Evolutionary conservation across 2,113 vertebrate genomes (phyloP), one percentile per base, ranked within the genome.

Genomic region (Scalopus aquaticus): DNA sequence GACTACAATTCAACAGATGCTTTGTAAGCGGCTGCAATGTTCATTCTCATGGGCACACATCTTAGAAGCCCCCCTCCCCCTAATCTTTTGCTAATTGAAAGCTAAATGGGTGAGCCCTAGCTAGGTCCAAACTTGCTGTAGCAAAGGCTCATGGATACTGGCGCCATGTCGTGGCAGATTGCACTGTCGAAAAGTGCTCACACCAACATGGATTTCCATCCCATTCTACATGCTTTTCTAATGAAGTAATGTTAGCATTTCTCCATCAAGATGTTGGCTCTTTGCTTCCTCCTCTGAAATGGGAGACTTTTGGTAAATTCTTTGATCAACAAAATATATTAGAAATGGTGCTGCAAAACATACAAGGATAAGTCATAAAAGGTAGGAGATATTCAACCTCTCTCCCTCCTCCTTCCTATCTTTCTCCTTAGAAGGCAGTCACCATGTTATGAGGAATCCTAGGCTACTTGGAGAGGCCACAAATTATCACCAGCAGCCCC

Each of bases 1-100:
- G 95, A 97, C 88, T 20, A 56, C 51, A 92, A 70, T 51, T 96
- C 76, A 96, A 9, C 15, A 82, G 72, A 54, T 49, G 86, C 80
- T 93, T 93, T 69, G 32, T 73, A 65, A 96, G 83, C 0, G 0
- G 32, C 54, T 70, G 46, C 39, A 54, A 15, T 73, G 84, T 58
- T 84, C 26, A 32, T 73, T 9, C 17, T 28, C 51, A 35, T 6
- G 56, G 51, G 67, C 13, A 58, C 58, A 69, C 26, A 24, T 77
- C 95, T 80, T 54, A 74, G 80, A 92, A 95, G 51, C 22, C 62
- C 13, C 28, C 26, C 49, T 60, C 24, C 26, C 49, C 56, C 73
- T 60, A 80, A 81, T 91, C 60, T 49, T 84, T 42, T 64, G 42
- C 49, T 84, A 92, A 84, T 77, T 74, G 67, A 95, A 94, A 87